Evolutionary conservation across 2,113 vertebrate species (phyloP), one percentile per base, ranked within the genome.

Genomic region (Lonchura striata): DNA sequence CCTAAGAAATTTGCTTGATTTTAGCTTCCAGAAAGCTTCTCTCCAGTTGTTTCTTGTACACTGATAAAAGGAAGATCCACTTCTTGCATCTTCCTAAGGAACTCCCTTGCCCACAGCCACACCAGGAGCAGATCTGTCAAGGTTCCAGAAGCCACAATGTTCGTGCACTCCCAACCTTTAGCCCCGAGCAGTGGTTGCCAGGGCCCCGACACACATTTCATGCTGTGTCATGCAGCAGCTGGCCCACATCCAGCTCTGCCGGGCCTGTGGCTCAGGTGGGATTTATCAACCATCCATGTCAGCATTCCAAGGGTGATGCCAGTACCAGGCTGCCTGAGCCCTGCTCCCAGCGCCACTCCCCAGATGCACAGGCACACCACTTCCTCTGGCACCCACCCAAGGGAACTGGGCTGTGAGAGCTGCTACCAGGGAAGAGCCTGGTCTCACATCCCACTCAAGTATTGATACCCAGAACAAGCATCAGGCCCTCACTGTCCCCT

Each of bases 131-230:
- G 28, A 23, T 25, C 4, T 63, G 30, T 61, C n/a, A 8, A 7
- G 49, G 7, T n/a, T 64, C 28, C 49, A 85, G 37, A 7, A 61
- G 54, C 54, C 63, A 57, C 2, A 0, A 2, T 1, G 17, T 3
- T 59, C 5, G 0, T 18, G 37, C 53, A 79, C 1, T 24, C 39
- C 10, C 69, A 64, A 90, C 83, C 94, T 96, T 92, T 37, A 50
- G 31, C 86, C 74, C 42, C 5, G 13, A 54, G 64, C 57, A 64
- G 78, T 0, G 61, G 28, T 70, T 91, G 87, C 69, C 78, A 8
- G 79, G 77, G 79, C 70, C 66, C 52, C 7, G 2, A 21, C 56
- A 54, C 66, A 57, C 75, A 1, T 41, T 72, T 80, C 54, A 53
- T 28, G 17, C 66, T 80, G 66, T 35, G 54, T 66, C 82, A 91